Percentiles rank a stretch among this genome's conserved stretches.
These are phyloP conservation scores for Varanus salvator DNA, from an alignment of 2,113 vertebrate genomes.

Conservation along the genomic window DNA sequence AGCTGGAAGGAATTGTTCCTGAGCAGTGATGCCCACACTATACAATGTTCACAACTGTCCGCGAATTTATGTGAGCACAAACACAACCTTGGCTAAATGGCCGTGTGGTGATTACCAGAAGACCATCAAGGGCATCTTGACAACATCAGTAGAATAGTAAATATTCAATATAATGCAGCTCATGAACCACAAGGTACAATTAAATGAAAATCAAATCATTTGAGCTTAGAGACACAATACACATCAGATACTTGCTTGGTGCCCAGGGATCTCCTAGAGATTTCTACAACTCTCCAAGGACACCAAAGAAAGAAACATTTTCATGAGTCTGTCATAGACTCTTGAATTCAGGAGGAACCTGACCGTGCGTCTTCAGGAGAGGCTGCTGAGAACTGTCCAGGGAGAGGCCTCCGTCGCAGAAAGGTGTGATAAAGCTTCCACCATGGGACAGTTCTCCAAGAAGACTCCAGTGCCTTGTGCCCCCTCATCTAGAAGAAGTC, in stretches of 20 bases:
- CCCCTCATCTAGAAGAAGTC: too few relatives aligned
- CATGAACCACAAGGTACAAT: slow-evolving; percentile 62
- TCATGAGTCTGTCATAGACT: neutral
- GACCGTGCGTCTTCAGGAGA: too few relatives aligned
- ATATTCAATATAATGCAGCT: slow-evolving; percentile 70
- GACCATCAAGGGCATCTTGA: slow-evolving; percentile 58
- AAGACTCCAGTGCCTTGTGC: too few relatives aligned
- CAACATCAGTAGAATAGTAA: slow-evolving; percentile 64
- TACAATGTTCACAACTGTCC: neutral
- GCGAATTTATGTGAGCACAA: neutral
- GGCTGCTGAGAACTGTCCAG: too few relatives aligned
- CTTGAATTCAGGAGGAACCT: too few relatives aligned
- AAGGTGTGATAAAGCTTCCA: too few relatives aligned
- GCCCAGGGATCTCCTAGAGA: slow-evolving; percentile 29
- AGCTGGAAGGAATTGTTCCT: neutral
- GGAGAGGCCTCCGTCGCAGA: too few relatives aligned
- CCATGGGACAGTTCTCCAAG: too few relatives aligned
- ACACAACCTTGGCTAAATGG: slow-evolving; percentile 24
- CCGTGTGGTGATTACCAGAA: slow-evolving; percentile 55
- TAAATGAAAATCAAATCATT: slow-evolving; percentile 73
- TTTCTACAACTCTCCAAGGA: slow-evolving; percentile 11
- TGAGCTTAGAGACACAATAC: slow-evolving; percentile 56
- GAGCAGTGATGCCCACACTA: neutral
- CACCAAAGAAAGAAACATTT: slow-evolving; percentile 40
- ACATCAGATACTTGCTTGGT: slow-evolving; percentile 51